Base-by-base conservation (phyloP, 2,797 vertebrate genomes). In the Thalassophryne amazonica region DNA sequence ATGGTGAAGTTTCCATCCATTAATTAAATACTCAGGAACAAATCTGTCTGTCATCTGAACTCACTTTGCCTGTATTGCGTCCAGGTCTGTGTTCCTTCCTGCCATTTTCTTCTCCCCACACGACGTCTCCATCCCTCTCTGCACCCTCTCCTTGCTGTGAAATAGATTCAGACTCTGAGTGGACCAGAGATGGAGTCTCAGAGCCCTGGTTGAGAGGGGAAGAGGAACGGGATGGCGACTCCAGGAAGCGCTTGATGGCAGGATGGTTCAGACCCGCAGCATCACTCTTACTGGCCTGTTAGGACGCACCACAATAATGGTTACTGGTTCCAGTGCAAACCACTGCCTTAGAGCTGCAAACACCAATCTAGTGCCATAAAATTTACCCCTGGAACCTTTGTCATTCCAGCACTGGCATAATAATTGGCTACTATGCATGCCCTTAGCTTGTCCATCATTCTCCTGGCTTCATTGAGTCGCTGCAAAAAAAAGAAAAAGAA, bases 361-460 rank as follows among this genome's bases (percentile, higher is more conserved):
- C n/a, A n/a, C n/a, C n/a, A n/a, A n/a, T n/a, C n/a, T n/a, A n/a
- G n/a, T 15, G 19, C 24, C 16, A 52, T 6, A 1, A 4, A 28
- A 13, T 56, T 88, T 90, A 98, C 96, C 92, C 99, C 97, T 57
- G 93, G 89, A 53, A 90, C 81, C 86, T 94, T 98, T 23, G 93
- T 86, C 52, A 94, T 84, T 27, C 95, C 94, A 22, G 95, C 91
- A 50, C 87, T 98, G 2, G 96, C 95, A 1, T 97, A 99, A 69
- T 98, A 99, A 86, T 97, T 99, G 12, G 97, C 97, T 65, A 99
- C 97, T 49, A 99, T 98, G 65, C 96, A 99, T 57, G 97, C 97
- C 50, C 97, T 92, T 17, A 99, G 86, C 77, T 98, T 99, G 86
- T 99, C 97, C 97, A 99, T 99, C 97, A 99, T 99, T 76, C 95